phyloP scores from a whole-genome alignment of 2,797 vertebrate species.

The Melanotaenia nigrans region DNA sequence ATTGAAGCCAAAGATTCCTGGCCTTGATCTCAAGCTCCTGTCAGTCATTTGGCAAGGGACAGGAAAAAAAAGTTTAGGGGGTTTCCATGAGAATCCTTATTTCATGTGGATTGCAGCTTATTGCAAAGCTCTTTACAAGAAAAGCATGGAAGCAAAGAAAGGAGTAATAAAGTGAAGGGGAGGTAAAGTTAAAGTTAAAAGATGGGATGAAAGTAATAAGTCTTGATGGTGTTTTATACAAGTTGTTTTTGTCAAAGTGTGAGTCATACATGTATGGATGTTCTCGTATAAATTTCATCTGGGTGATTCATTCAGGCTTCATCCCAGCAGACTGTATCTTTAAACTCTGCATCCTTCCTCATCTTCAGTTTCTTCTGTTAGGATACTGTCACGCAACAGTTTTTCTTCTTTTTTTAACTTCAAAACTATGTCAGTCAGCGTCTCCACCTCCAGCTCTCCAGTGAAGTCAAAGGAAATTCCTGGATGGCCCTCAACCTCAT shows the following conservation, averaged over 20 bases:
- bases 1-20: not conserved
- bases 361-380: slow-evolving; percentile 14
- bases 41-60: not conserved
- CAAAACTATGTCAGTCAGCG: slow-evolving; percentile 16
- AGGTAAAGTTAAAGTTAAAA: not conserved
- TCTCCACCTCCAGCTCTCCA: slow-evolving; percentile 52
- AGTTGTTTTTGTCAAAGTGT: slow-evolving; percentile 27
- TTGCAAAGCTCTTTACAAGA: slow-evolving; percentile 9
- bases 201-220: not conserved
- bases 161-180: not conserved
- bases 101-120: slow-evolving; percentile 7
- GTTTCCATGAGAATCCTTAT: slow-evolving; percentile 16
- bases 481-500: slow-evolving; percentile 45
- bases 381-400: slow-evolving; percentile 15
- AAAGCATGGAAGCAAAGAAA: not conserved
- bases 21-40: slow-evolving; percentile 27
- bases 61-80: slow-evolving; percentile 2
- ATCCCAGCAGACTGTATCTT: slow-evolving; percentile 14
- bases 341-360: slow-evolving; percentile 6
- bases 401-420: not conserved
- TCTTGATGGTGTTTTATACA: not conserved
- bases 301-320: slow-evolving; percentile 40
- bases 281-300: slow-evolving; percentile 32
- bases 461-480: slow-evolving; percentile 69
- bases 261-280: slow-evolving; percentile 38